phyloP scores from a whole-genome alignment of 64 coral and sea anemone species.

The Pachyseris speciosa region DNA sequence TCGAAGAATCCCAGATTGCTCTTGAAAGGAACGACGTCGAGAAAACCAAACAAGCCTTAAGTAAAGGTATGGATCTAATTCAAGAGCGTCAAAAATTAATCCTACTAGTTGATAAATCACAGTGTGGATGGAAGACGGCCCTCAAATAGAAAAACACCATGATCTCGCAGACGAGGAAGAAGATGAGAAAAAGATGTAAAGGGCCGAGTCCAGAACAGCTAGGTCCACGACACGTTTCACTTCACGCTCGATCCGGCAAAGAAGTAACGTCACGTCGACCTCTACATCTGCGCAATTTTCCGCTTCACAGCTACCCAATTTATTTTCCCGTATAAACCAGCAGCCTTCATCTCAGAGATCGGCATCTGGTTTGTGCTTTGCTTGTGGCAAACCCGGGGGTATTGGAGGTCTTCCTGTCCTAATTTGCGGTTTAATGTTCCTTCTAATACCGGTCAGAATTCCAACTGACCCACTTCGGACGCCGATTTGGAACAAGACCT shows the following conservation, averaged over 20 bases:
- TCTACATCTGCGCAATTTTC: background rate
- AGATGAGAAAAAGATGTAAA: conserved; percentile 24
- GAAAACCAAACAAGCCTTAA: background rate
- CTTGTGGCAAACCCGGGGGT: background rate
- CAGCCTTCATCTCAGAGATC: background rate
- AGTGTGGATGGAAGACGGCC: conserved; percentile 14
- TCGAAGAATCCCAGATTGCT: conserved; percentile 3
- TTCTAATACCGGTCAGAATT: conserved; percentile 10
- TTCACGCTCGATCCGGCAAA: conserved; percentile 6
- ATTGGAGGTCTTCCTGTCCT: background rate
- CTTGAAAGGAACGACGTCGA: background rate
- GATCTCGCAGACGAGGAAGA: conserved; percentile 1
- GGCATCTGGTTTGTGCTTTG: background rate
- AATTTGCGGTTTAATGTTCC: conserved; percentile 19
- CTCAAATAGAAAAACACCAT: conserved; percentile 34
- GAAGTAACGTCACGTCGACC: background rate
- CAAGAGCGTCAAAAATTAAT: conserved; percentile 1
- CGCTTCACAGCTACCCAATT: conserved; percentile 5
- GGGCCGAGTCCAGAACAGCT: background rate
- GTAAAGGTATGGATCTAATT: background rate
- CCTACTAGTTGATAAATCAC: conserved; percentile 16
- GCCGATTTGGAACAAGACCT: background rate
- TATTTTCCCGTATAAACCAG: background rate
- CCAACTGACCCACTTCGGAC: background rate
- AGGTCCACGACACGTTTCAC: background rate